phyloP scores from a whole-genome alignment of 2,113 vertebrate genomes.

The Hyaena hyaena region DNA sequence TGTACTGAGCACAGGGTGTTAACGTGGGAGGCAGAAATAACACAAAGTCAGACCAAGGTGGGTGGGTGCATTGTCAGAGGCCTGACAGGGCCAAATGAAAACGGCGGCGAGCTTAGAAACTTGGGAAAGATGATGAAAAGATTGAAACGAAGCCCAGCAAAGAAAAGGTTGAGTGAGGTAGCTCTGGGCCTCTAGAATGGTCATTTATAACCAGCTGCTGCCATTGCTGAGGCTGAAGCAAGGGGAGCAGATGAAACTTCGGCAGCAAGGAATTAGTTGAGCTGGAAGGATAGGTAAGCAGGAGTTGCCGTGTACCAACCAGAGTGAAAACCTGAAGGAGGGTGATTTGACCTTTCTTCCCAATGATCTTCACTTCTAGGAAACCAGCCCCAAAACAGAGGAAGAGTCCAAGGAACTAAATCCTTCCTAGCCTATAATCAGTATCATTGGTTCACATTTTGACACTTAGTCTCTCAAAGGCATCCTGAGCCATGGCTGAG shows the following conservation, averaged over 20 bases:
- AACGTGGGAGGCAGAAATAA: not conserved
- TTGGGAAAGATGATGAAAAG: not conserved
- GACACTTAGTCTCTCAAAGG: not conserved
- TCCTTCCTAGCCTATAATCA: not conserved
- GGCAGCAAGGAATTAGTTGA: not conserved
- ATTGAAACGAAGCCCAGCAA: not conserved
- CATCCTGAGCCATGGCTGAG: not conserved
- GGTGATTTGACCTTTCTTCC: not conserved
- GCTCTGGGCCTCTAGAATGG: not conserved
- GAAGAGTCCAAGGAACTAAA: not conserved
- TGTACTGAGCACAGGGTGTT: not conserved
- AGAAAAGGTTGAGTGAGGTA: not conserved
- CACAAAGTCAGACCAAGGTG: not conserved
- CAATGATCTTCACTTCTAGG: not conserved
- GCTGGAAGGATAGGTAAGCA: not conserved
- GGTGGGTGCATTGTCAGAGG: not conserved
- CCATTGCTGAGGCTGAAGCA: not conserved
- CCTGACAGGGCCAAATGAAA: not conserved
- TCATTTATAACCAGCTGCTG: not conserved
- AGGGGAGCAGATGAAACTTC: not conserved
- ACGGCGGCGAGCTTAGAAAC: not conserved
- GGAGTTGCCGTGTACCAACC: not conserved
- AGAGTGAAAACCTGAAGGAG: not conserved
- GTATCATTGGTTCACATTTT: not conserved
- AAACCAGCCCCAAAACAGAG: not conserved